Evolutionary conservation across 1,140 invertebrate genomes (phyloP), one percentile per base, ranked within the genome.

Genomic region (Arion vulgaris): DNA sequence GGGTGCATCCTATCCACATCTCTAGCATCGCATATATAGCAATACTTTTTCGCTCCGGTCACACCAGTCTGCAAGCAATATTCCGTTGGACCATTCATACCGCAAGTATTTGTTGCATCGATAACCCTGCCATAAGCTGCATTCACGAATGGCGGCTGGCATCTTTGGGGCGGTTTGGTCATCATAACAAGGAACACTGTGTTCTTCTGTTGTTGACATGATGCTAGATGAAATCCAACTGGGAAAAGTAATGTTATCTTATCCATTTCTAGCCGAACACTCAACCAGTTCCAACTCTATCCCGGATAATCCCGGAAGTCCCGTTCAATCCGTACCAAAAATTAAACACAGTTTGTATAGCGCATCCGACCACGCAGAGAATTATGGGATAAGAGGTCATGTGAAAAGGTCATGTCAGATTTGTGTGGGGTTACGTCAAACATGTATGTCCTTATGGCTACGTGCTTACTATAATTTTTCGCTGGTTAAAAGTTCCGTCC

Each of bases 81-180:
- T 45, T 90, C 91, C 32, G 82, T 87, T 23, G 85, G 80, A 49
- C 82, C 75, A 4, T 84, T 84, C 34, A 89, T 79, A 13, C 98
- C 98, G 89, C 98, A 99, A 2, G 98, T 99, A 91, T 99, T 99
- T 1, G 98, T 98, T 1, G 96, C 96, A 84, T 98, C 96, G 89
- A 99, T 96, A 66, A 93, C 92, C 38, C 88, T 81, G 17, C 85
- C 83, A 92, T 96, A 99, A 1, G 98, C 98, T 2, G 97, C 97
- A 92, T 99, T 99, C 89, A 97, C 96, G 91, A 99, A 99, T 82
- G 96, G 96, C 0, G 98, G 98, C 86, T 98, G 95, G 92, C 98
- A 99, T 93, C 96, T 95, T 96, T 98, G 94, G 90, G 34, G 85
- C 80, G 66, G 91, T 90, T 11, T 84, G 86, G 28, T 87, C 81